phyloP scores from a whole-genome alignment of 2,113 vertebrate genomes.

The Colistium nudipinnis region DNA sequence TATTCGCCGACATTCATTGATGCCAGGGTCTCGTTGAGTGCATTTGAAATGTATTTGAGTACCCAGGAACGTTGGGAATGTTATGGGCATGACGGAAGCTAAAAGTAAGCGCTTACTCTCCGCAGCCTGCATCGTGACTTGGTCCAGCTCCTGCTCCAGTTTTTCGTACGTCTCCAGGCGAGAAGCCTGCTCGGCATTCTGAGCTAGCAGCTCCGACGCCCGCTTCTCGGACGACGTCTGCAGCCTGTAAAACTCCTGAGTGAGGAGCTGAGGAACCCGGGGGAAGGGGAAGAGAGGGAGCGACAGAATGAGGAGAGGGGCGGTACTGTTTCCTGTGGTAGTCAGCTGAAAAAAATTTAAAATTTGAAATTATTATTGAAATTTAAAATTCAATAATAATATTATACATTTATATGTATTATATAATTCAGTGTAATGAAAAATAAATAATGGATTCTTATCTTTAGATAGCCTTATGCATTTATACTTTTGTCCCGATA shows the following conservation, averaged over 20 bases:
- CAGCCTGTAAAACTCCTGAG: conserved; percentile 96
- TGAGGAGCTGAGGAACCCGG: conserved; percentile 85
- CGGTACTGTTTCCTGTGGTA: neutral
- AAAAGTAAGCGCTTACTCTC: conserved; percentile 83
- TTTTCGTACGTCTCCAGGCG: conserved; percentile 92
- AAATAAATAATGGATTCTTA: neutral
- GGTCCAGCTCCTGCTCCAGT: conserved; percentile 94
- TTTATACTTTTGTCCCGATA: too few species aligned
- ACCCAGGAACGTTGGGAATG: conserved; percentile 8
- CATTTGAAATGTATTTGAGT: neutral
- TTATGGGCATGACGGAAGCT: neutral
- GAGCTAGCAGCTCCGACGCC: conserved; percentile 88
- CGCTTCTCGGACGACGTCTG: conserved; percentile 93
- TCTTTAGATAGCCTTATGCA: too few species aligned
- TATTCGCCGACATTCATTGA: neutral
- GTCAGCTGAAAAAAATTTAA: neutral
- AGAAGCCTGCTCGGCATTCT: conserved; percentile 88
- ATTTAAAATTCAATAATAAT: too few species aligned
- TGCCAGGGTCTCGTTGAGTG: neutral
- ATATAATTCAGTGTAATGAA: neutral
- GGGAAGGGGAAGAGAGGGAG: neutral
- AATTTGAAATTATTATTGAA: neutral
- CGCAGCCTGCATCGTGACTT: conserved; percentile 95
- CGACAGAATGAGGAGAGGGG: neutral
- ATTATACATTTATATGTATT: neutral